These are phyloP conservation scores for Leucoma salicis DNA, from an alignment of 2,888 invertebrate species.

Conservation along the genomic window DNA sequence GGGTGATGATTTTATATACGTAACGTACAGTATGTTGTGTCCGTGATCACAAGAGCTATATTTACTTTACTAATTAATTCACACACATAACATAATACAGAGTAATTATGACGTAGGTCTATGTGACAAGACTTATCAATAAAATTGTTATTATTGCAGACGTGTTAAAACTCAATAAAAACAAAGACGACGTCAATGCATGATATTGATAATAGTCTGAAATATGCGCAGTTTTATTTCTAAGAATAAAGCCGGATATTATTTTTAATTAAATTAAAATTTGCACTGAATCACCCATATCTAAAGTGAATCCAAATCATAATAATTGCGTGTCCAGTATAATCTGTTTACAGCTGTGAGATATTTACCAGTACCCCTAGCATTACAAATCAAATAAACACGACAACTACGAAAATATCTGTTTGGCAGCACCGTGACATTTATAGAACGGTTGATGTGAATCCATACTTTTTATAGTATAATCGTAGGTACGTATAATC, in stretches of 20 bases:
- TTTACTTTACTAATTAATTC: too few relatives aligned
- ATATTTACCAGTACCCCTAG: slow-evolving; percentile 16
- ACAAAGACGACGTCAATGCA: slow-evolving; percentile 20
- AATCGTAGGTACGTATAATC: slow-evolving; percentile 15
- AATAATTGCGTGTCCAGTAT: slow-evolving; percentile 17
- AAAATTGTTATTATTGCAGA: background rate
- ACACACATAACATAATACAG: too few relatives aligned
- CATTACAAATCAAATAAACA: slow-evolving; percentile 36
- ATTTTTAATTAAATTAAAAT: slow-evolving; percentile 31
- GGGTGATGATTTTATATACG: too few relatives aligned
- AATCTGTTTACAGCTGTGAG: slow-evolving; percentile 20
- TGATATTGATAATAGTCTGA: slow-evolving; percentile 20
- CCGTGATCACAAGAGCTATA: too few relatives aligned
- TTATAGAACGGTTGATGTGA: slow-evolving; percentile 20
- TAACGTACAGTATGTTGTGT: too few relatives aligned
- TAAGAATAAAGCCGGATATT: slow-evolving; percentile 31
- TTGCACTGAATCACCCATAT: slow-evolving; percentile 25
- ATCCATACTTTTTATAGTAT: slow-evolving; percentile 20
- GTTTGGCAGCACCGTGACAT: slow-evolving; percentile 20
- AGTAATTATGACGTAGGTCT: background rate
- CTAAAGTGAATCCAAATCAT: slow-evolving; percentile 20
- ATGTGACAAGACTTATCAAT: too few relatives aligned
- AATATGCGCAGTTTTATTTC: slow-evolving; percentile 27
- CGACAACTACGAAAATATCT: slow-evolving; percentile 33
- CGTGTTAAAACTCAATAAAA: slow-evolving; percentile 23